Evolutionary conservation across 2,888 invertebrate species (phyloP).

Genomic region (Hydriomena furcata): DNA sequence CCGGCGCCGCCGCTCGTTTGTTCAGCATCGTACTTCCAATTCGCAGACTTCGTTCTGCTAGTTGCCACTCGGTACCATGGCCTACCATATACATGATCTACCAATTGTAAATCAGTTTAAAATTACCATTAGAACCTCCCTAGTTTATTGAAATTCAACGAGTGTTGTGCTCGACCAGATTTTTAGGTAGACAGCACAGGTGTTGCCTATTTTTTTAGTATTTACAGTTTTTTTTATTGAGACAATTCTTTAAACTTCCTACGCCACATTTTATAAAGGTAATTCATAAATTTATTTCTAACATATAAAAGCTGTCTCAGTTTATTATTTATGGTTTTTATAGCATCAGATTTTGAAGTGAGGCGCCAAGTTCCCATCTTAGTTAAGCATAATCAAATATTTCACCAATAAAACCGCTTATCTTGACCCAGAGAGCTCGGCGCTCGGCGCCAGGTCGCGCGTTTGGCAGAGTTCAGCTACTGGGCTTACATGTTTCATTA

Average conservation of each 20-base stretch:
- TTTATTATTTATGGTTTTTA: constrained; percentile 19
- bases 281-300: background rate
- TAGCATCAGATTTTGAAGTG: constrained; percentile 17
- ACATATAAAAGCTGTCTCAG: constrained; percentile 16
- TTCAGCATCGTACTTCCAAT: constrained; percentile 31
- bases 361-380: constrained; percentile 34
- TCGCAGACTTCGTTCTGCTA: constrained; percentile 20
- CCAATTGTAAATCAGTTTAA: background rate
- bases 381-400: constrained; percentile 29
- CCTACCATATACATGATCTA: background rate
- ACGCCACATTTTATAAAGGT: background rate
- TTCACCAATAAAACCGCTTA: constrained; percentile 27
- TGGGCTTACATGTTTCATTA: constrained; percentile 42
- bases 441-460: constrained; percentile 26
- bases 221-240: too few relatives aligned
- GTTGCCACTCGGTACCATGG: constrained; percentile 11
- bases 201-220: too few relatives aligned
- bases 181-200: too few relatives aligned
- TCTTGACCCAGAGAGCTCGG: constrained; percentile 20
- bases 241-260: too few relatives aligned
- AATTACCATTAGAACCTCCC: background rate
- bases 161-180: too few relatives aligned
- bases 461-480: constrained; percentile 40
- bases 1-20: constrained; percentile 50
- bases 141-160: too few relatives aligned